Evolutionary conservation across 2,888 invertebrate genomes (phyloP).

Genomic region (Dynastes grantii): DNA sequence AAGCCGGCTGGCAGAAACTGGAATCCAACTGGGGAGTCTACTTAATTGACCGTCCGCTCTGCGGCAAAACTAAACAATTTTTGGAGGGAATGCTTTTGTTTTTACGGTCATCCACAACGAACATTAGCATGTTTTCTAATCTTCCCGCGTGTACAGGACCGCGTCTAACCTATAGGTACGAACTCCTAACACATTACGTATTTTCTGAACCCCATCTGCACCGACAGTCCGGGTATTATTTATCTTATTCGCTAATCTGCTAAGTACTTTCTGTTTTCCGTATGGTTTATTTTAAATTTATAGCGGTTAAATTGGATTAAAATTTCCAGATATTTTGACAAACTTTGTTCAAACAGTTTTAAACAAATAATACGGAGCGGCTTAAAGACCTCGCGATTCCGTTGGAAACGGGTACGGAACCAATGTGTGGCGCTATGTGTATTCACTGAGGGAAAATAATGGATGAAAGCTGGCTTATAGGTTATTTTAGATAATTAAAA

Average conservation of each 20-base stretch:
- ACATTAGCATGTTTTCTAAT: constrained; percentile 61
- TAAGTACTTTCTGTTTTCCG: constrained; percentile 51
- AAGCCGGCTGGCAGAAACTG: constrained; percentile 46
- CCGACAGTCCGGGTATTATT: constrained; percentile 53
- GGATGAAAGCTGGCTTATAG: not conserved
- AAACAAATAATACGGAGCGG: constrained; percentile 37
- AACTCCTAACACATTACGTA: constrained; percentile 15
- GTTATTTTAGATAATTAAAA: not conserved
- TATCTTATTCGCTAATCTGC: constrained; percentile 58
- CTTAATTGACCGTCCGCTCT: constrained; percentile 57
- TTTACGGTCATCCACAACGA: constrained; percentile 35
- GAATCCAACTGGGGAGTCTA: constrained; percentile 52
- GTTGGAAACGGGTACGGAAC: too few relatives aligned
- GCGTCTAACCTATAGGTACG: constrained; percentile 48
- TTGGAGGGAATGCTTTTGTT: constrained; percentile 52
- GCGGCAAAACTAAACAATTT: constrained; percentile 58
- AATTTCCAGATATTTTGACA: constrained; percentile 45
- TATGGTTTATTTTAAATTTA: constrained; percentile 45
- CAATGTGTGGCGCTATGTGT: not conserved
- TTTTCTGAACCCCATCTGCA: constrained; percentile 33
- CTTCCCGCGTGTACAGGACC: constrained; percentile 52
- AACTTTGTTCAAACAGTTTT: constrained; percentile 43
- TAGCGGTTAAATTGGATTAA: constrained; percentile 44
- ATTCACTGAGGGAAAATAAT: constrained; percentile 1
- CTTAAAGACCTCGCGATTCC: constrained; percentile 1